Evolutionary conservation across 1,140 invertebrate species (phyloP), one percentile per base, ranked within the genome.

Genomic region (Bombus confusus): DNA sequence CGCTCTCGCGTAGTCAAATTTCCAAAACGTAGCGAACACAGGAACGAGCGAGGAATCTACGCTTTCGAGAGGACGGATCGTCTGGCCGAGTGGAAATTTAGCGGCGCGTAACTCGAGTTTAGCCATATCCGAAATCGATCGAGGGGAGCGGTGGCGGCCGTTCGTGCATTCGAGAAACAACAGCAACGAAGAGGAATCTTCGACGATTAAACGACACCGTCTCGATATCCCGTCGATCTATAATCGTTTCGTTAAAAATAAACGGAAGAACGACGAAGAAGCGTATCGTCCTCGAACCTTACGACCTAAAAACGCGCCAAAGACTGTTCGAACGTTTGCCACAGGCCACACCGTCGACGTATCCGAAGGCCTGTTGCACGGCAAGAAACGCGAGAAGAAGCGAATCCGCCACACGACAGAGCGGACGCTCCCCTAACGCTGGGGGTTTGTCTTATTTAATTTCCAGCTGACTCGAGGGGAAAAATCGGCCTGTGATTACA

Each of bases 371-470:
- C 47, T 80, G 59, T 41, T 75, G 73, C 81, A 6, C 15, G 69
- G 6, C 10, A 5, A 0, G n/a, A 64, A 41, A 34, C 41, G 34
- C 9, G 31, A 34, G 22, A n/a, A 1, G 25, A 22, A 75, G 34
- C 22, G 80, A 12, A 66, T 82, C 57, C 8, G 18, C 10, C 18
- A 9, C 18, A 37, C 31, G n/a, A 69, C 64, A 22, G 69, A 69
- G 37, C 18, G 37, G 37, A 84, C 66, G 39, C 22, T 22, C 52
- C 37, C 13, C 41, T 79, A 79, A 78, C 52, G n/a, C n/a, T n/a
- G n/a, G 2, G n/a, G 10, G 47, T 25, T 84, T 71, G 75, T 84
- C n/a, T 84, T 84, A 84, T 84, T 84, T 79, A 43, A 84, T 84
- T 72, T 47, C 31, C 37, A 31, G 25, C 52, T 15, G 18, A 15